A percentile compares a stretch with the other conserved stretches of the same genome.
Conservation (phyloP, 2,113 vertebrate species). For the Ceyx melanurus region DNA sequence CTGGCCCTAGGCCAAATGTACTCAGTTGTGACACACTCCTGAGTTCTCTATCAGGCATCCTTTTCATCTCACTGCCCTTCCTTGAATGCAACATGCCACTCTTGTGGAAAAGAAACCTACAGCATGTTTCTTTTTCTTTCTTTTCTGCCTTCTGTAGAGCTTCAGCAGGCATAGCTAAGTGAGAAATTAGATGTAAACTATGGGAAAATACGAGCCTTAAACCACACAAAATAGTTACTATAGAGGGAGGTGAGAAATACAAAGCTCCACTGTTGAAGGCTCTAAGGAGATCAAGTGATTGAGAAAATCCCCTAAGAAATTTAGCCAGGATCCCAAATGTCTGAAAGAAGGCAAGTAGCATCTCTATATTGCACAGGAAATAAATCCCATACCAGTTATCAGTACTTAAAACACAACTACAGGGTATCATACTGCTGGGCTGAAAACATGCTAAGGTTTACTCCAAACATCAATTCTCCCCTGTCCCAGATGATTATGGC, state of each 20-base stretch:
- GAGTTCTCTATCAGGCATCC: not conserved
- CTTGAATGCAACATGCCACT: not conserved
- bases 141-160: not conserved
- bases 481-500: not conserved
- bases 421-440: not conserved
- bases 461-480: not conserved
- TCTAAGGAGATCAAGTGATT: conserved; percentile 6
- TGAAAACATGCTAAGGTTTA: not conserved
- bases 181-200: not conserved
- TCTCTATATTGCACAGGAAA: not conserved
- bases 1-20: not conserved
- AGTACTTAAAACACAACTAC: not conserved
- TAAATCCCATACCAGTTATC: not conserved
- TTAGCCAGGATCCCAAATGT: not conserved
- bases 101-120: not conserved
- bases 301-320: conserved; percentile 24
- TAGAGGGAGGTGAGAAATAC: not conserved
- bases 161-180: not conserved
- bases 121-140: not conserved
- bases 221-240: not conserved
- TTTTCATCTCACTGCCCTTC: not conserved
- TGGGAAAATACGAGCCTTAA: not conserved
- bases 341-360: not conserved
- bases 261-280: not conserved
- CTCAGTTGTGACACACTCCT: not conserved